A percentile compares a stretch with the other conserved stretches of the same genome.
Evolutionary conservation across 2,113 vertebrate species (phyloP).

Genomic region (Tychaedon coryphoeus): DNA sequence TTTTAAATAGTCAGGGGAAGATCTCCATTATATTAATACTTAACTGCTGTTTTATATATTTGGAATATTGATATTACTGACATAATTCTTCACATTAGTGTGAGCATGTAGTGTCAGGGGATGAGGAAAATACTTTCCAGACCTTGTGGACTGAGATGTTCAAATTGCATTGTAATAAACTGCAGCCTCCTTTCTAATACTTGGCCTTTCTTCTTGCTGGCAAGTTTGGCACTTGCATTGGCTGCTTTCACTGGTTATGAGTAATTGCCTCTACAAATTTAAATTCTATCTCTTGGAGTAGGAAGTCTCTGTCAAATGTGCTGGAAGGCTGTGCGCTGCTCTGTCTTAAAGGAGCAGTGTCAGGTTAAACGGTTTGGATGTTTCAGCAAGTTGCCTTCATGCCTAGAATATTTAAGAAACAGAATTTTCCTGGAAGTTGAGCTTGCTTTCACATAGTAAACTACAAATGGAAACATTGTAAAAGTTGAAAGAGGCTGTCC

Average conservation of each 20-base stretch:
- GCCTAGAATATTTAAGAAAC: not conserved
- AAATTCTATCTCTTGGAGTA: not conserved
- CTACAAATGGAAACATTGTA: not conserved
- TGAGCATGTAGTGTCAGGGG: not conserved
- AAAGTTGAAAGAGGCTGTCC: not conserved
- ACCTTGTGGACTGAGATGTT: not conserved
- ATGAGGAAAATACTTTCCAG: not conserved
- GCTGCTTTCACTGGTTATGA: slow-evolving; percentile 18
- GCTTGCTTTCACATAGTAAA: not conserved
- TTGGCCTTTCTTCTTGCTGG: slow-evolving; percentile 18
- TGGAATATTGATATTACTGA: not conserved
- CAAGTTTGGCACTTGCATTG: not conserved
- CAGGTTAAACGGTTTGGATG: not conserved
- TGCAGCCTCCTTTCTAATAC: slow-evolving; percentile 11
- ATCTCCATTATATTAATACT: not conserved
- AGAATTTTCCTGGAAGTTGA: not conserved
- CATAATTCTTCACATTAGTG: not conserved
- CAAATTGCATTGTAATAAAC: not conserved
- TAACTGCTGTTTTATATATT: not conserved
- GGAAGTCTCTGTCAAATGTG: not conserved
- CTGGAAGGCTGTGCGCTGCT: not conserved
- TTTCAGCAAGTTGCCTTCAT: not conserved
- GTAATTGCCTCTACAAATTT: slow-evolving; percentile 54
- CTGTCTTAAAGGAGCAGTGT: not conserved
- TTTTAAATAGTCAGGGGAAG: not conserved